Percentiles rank a stretch among this genome's conserved stretches.
Evolutionary conservation across 2,888 invertebrate species (phyloP).

Genomic region (Gonocerus acuteangulatus): DNA sequence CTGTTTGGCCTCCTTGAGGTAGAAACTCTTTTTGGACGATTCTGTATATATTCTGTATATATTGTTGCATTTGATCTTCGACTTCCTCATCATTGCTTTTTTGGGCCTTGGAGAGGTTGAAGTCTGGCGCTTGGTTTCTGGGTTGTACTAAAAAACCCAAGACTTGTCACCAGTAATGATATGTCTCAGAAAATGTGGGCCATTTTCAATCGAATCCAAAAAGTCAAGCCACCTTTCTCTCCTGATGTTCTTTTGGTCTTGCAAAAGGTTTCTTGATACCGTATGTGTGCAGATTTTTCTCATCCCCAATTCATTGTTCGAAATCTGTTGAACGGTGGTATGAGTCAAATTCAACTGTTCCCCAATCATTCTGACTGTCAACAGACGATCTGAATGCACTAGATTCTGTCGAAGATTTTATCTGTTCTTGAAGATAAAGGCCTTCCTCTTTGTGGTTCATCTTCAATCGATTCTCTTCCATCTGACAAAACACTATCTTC

Average conservation of each 20-base stretch:
- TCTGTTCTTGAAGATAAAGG: neutral
- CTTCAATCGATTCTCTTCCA: slow-evolving; percentile 1
- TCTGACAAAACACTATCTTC: slow-evolving; percentile 2
- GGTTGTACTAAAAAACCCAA: no score
- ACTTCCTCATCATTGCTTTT: no score
- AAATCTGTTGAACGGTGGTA: neutral
- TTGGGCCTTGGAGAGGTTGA: no score
- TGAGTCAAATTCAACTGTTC: slow-evolving; percentile 1
- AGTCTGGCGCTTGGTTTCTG: no score
- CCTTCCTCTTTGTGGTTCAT: neutral
- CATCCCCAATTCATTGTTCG: neutral
- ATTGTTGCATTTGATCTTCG: no score
- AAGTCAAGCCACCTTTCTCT: neutral
- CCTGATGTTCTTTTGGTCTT: neutral
- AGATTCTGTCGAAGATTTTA: neutral
- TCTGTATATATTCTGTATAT: no score
- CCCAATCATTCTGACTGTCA: slow-evolving; percentile 8
- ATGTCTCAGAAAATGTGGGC: no score
- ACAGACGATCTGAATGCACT: slow-evolving; percentile 1
- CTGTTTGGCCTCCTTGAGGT: no score
- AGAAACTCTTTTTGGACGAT: no score
- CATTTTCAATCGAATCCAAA: neutral
- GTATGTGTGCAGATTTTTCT: no score
- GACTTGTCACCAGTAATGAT: no score
- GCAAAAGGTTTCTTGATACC: no score